Base-by-base conservation (phyloP, 2,113 vertebrate genomes). In the Cyanistes caeruleus region DNA sequence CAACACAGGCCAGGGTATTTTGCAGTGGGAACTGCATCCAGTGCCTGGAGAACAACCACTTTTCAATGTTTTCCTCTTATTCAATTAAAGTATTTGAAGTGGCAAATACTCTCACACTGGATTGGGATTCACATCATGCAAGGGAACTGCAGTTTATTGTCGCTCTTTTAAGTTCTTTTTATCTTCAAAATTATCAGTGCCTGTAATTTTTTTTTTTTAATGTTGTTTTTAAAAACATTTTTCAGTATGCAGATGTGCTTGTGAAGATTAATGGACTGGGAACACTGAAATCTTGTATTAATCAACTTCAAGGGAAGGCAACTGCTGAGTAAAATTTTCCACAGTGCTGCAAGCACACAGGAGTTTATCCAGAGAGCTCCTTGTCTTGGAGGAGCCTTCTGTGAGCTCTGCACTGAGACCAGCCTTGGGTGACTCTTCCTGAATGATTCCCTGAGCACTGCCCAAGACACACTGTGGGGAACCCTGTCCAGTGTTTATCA, bases 191-290 rank as follows among this genome's bases (percentile, higher is more conserved):
- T 85, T 44, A 96, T 91, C 80, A 87, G 55, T 1, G 23, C 77
- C 85, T 39, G 63, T 62, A 63, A 87, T 82, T 86, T 46, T 62
- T 44, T 68, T 65, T 75, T 83, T 51, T 72, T 24, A 23, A 39
- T 37, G 63, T 86, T 97, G 77, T 60, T 76, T 94, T 94, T 30
- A 77, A 80, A 88, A 95, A 85, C 67, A 93, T 53, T 76, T 86
- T 84, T 88, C 63, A 85, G 77, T 95, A 84, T 92, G 82, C 53
- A 92, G 62, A 84, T 84, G 88, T 86, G 83, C 92, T 90, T 67
- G 92, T 65, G 88, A 90, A 76, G 83, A 94, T 78, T 94, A 94
- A 92, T 85, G 90, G 84, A 92, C 81, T 93, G 91, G 92, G 94
- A 96, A 89, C 84, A 78, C 41, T 76, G 84, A 85, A 89, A 83